Conservation (phyloP, 2,888 invertebrate genomes). For the Xanthostigma xanthostigma region DNA sequence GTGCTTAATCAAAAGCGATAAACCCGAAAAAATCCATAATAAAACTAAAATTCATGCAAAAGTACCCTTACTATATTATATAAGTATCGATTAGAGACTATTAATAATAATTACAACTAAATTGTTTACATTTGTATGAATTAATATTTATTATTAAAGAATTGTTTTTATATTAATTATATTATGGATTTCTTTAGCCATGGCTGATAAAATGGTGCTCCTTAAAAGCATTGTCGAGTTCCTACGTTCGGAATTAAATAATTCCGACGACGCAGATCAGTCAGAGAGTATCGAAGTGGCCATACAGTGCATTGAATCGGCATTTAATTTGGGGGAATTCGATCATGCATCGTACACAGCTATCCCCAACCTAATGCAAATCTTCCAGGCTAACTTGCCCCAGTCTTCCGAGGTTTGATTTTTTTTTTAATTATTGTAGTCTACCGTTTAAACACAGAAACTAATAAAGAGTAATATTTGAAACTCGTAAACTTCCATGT, state of each 20-base stretch:
- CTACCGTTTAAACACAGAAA: too few species aligned
- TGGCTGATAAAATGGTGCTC: conserved; percentile 12
- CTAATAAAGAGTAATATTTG: too few species aligned
- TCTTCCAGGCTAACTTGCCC: conserved; percentile 5
- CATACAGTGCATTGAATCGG: conserved; percentile 84
- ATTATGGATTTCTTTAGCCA: background rate
- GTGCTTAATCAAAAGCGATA: too few species aligned
- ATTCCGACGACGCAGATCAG: conserved; percentile 22
- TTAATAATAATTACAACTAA: too few species aligned
- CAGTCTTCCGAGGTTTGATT: conserved; percentile 1
- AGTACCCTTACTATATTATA: too few species aligned
- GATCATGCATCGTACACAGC: conserved; percentile 14
- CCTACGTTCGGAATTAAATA: conserved; percentile 20
- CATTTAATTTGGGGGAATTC: conserved; percentile 50
- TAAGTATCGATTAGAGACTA: too few species aligned
- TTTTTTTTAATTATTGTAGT: background rate
- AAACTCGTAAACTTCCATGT: too few species aligned
- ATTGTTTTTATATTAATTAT: too few species aligned
- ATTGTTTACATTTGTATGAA: too few species aligned
- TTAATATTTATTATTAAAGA: too few species aligned
- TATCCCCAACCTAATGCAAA: conserved; percentile 3
- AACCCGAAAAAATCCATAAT: too few species aligned
- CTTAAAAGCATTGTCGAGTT: conserved; percentile 22
- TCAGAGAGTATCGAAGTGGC: conserved; percentile 82
- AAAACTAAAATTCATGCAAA: too few species aligned